Conservation (phyloP, 2,113 vertebrate genomes). For the Copsychus sechellarum region DNA sequence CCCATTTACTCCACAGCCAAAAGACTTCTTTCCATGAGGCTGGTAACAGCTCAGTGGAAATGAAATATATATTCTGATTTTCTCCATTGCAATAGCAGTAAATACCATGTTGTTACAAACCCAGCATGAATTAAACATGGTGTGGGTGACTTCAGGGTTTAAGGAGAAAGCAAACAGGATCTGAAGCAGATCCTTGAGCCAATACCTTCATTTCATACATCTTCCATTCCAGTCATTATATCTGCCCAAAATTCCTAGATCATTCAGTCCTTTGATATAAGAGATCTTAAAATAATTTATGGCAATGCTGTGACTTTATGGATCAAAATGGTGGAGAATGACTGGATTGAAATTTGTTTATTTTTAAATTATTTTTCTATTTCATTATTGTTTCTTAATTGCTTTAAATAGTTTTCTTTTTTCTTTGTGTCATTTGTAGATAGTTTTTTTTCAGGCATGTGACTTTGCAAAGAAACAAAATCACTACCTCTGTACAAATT, state of each 20-base stretch:
- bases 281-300: neutral
- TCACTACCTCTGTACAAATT: neutral
- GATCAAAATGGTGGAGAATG: neutral
- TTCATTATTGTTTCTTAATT: neutral
- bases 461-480: neutral
- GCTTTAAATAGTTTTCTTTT: neutral
- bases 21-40: neutral
- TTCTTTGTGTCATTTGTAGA: neutral
- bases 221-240: neutral
- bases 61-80: neutral
- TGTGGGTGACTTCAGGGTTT: neutral
- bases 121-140: neutral
- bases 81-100: neutral
- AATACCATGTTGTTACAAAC: neutral
- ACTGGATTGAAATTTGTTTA: neutral
- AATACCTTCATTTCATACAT: neutral
- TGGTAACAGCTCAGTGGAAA: neutral
- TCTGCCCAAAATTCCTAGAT: neutral
- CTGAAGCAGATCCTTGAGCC: neutral
- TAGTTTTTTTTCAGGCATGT: neutral
- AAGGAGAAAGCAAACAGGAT: neutral
- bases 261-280: neutral
- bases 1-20: neutral
- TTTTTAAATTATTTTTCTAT: neutral
- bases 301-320: neutral